These are phyloP conservation scores for Pelecanus crispus DNA, from an alignment of 2,113 vertebrate species.

Conservation along the genomic window DNA sequence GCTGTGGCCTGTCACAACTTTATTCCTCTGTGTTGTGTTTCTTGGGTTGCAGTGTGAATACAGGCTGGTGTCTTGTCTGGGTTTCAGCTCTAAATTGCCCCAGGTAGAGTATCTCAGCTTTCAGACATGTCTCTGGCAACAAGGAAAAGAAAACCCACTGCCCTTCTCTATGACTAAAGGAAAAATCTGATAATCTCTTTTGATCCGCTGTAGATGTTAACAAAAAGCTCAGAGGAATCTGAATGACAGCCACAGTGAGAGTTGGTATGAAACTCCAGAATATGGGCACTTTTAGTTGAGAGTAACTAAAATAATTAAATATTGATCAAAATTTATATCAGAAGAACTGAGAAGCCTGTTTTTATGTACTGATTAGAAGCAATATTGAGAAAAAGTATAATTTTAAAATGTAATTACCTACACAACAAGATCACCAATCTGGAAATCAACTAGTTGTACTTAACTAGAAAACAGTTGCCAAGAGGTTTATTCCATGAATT, in stretches of 20 bases:
- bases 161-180: not conserved
- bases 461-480: not conserved
- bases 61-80: not conserved
- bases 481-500: slow-evolving; percentile 5
- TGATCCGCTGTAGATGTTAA: not conserved
- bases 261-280: not conserved
- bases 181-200: not conserved
- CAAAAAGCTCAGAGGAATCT: not conserved
- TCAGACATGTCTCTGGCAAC: not conserved
- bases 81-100: not conserved
- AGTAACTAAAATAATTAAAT: not conserved
- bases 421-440: not conserved
- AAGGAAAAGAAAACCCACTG: not conserved
- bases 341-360: not conserved
- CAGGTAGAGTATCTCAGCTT: not conserved
- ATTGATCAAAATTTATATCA: not conserved
- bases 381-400: not conserved
- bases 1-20: not conserved
- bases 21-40: not conserved
- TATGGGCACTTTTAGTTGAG: not conserved
- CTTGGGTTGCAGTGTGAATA: not conserved
- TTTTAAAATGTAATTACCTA: not conserved
- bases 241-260: not conserved
- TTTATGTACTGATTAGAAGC: not conserved
- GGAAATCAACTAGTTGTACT: not conserved